Evolutionary conservation across 1,140 invertebrate species (phyloP).

Genomic region (Drosophila albomicans): DNA sequence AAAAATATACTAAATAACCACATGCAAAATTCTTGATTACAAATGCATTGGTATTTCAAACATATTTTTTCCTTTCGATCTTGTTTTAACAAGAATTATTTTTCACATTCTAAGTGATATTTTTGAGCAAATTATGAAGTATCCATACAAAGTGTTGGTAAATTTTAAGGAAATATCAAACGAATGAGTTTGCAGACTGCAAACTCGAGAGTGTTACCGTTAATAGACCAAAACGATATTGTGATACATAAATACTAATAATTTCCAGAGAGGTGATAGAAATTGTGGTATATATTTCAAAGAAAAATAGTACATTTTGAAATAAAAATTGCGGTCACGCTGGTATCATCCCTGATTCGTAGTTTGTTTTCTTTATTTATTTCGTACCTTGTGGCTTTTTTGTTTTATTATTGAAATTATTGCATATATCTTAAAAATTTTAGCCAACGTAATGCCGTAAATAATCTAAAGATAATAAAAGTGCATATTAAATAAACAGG

Average conservation of each 20-base stretch:
- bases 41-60: too few species aligned
- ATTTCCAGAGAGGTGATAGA: neutral
- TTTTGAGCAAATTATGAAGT: too few species aligned
- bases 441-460: constrained; percentile 36
- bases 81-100: too few species aligned
- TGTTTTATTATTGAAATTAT: constrained; percentile 57
- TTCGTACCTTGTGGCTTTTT: constrained; percentile 74
- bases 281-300: neutral
- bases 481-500: constrained; percentile 18
- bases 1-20: too few species aligned
- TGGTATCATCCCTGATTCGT: constrained; percentile 37
- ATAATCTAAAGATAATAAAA: constrained; percentile 30
- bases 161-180: too few species aligned
- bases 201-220: neutral
- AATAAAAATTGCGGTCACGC: neutral
- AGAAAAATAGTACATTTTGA: neutral
- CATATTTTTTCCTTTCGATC: too few species aligned
- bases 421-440: constrained; percentile 32
- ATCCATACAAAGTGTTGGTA: too few species aligned
- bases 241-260: too few species aligned
- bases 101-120: too few species aligned
- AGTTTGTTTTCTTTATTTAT: constrained; percentile 79
- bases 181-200: too few species aligned
- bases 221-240: neutral
- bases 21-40: too few species aligned